Evolutionary conservation across 2,113 vertebrate species (phyloP).

Genomic region (Merops nubicus): DNA sequence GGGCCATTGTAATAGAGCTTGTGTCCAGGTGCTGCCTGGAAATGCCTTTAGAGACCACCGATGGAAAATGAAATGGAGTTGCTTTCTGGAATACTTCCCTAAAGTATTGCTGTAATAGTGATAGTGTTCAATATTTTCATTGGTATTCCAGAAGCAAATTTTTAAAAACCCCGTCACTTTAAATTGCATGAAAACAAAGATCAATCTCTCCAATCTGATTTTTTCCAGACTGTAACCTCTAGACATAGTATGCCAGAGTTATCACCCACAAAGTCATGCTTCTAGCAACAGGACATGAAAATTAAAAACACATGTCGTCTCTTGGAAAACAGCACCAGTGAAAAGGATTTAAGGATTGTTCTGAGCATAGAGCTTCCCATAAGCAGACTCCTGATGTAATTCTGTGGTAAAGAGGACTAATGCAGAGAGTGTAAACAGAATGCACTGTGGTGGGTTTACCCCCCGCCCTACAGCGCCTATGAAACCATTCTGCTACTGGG

Average conservation of each 20-base stretch:
- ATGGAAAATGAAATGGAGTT: background rate
- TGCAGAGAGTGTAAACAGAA: background rate
- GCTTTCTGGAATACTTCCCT: background rate
- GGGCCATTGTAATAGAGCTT: accelerated
- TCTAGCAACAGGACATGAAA: background rate
- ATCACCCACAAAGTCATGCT: background rate
- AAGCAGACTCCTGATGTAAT: background rate
- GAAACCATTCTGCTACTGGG: background rate
- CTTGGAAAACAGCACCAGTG: background rate
- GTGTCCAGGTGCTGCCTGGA: background rate
- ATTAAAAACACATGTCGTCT: background rate
- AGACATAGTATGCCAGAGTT: background rate
- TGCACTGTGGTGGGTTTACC: background rate
- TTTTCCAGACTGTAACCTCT: background rate
- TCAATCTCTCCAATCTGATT: background rate
- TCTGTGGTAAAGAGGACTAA: background rate
- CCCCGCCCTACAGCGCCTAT: background rate
- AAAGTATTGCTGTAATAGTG: background rate
- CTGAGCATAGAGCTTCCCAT: background rate
- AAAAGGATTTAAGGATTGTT: background rate
- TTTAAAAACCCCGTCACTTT: background rate
- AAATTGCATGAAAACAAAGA: background rate
- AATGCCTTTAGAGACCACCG: background rate
- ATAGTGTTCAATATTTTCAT: background rate
- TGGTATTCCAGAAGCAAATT: background rate